Conservation (phyloP, 2,113 vertebrate genomes). For the Mellivora capensis region DNA sequence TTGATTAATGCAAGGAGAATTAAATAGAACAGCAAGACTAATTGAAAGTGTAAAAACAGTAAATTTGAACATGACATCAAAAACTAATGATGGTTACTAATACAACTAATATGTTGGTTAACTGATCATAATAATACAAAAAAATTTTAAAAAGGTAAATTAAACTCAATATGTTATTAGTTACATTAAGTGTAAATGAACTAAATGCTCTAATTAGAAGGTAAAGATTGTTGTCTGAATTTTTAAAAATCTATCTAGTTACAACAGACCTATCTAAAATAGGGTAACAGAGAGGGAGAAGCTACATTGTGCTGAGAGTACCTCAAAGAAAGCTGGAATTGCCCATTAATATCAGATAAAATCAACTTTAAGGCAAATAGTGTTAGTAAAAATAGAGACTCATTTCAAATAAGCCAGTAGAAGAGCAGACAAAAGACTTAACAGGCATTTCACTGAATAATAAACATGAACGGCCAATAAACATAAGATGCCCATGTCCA, state of each 20-base stretch:
- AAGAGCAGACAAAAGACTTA: neutral
- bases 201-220: neutral
- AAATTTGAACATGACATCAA: no score
- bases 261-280: neutral
- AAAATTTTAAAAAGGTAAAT: neutral
- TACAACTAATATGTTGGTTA: no score
- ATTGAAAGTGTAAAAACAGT: neutral
- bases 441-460: neutral
- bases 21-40: neutral
- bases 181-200: constrained; percentile 15
- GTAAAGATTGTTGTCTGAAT: neutral
- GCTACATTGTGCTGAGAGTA: neutral
- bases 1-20: neutral
- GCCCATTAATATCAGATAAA: neutral
- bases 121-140: no score
- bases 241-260: neutral
- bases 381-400: neutral
- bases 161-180: neutral
- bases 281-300: neutral
- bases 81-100: no score
- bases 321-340: neutral
- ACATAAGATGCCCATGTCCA: neutral
- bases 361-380: neutral
- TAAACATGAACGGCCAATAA: neutral
- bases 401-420: neutral